These are phyloP conservation scores for Tenebrosternarchus preto DNA, from an alignment of 2,113 vertebrate species.

Conservation along the genomic window DNA sequence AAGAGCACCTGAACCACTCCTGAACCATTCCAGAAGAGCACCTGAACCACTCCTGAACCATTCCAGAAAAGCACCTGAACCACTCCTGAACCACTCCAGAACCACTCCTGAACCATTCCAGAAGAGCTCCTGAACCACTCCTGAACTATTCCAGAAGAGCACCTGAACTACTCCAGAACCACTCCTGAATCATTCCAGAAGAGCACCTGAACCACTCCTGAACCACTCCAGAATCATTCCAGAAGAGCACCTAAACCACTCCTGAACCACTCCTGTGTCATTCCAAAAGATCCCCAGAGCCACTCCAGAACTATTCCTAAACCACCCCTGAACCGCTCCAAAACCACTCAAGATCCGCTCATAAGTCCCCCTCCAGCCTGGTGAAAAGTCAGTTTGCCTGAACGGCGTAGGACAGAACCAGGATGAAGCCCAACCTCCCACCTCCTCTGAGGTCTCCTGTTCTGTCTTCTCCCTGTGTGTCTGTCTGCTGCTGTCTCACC, in stretches of 20 bases:
- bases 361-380: slow-evolving; percentile 4
- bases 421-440: slow-evolving; percentile 39
- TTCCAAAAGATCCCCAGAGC: too few relatives aligned
- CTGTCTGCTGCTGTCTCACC: slow-evolving; percentile 59
- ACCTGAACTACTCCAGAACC: neutral
- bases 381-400: slow-evolving; percentile 24
- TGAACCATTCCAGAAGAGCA: neutral
- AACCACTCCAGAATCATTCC: neutral
- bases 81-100: too few relatives aligned
- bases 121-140: neutral
- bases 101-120: neutral
- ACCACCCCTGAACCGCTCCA: neutral
- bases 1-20: too few relatives aligned
- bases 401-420: neutral
- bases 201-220: too few relatives aligned
- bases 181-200: too few relatives aligned
- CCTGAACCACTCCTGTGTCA: neutral
- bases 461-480: slow-evolving; percentile 61
- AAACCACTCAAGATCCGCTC: neutral
- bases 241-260: too few relatives aligned
- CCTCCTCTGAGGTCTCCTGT: slow-evolving; percentile 46
- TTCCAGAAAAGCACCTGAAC: neutral
- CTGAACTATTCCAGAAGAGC: too few relatives aligned
- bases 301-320: too few relatives aligned
- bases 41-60: neutral